These are phyloP conservation scores for Sylvia borin DNA, from an alignment of 2,797 vertebrate genomes.

Conservation along the genomic window DNA sequence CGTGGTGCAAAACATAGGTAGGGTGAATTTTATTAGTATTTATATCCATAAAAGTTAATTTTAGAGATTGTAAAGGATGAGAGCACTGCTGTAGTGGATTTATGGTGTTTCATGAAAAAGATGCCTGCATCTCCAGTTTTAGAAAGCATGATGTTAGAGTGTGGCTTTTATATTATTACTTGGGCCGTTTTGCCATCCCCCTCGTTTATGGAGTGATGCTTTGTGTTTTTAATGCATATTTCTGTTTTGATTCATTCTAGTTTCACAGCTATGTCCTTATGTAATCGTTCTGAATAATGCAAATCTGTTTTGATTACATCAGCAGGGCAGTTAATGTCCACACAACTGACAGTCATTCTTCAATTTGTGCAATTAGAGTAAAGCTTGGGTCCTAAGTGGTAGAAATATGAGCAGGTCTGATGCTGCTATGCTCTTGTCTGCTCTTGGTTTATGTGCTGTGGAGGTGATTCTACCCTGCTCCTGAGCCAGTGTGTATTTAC, in stretches of 20 bases:
- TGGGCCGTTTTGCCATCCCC: not conserved
- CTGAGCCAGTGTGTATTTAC: not conserved
- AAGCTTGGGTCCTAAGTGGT: conserved; percentile 14
- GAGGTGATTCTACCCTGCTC: not conserved
- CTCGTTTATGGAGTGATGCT: not conserved
- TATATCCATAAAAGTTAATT: not conserved
- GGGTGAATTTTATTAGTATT: not conserved
- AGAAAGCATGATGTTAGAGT: not conserved
- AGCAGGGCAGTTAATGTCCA: conserved; percentile 18
- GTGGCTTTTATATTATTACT: conserved; percentile 11
- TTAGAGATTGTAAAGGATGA: not conserved
- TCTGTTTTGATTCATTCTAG: conserved; percentile 36
- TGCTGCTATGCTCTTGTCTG: not conserved
- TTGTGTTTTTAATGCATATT: conserved; percentile 25
- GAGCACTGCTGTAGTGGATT: not conserved
- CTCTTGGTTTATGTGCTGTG: not conserved
- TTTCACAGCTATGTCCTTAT: conserved; percentile 26
- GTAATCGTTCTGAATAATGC: conserved; percentile 30
- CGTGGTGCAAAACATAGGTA: not conserved
- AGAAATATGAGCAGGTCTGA: not conserved
- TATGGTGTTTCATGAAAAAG: conserved; percentile 3
- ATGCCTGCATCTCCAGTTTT: not conserved
- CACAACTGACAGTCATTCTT: conserved; percentile 45
- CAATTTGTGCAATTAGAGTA: conserved; percentile 48
- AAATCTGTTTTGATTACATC: conserved; percentile 37